Percentiles rank a stretch among this genome's conserved stretches.
phyloP scores from a whole-genome alignment of 2,113 vertebrate genomes.

The Gymnarchus niloticus region DNA sequence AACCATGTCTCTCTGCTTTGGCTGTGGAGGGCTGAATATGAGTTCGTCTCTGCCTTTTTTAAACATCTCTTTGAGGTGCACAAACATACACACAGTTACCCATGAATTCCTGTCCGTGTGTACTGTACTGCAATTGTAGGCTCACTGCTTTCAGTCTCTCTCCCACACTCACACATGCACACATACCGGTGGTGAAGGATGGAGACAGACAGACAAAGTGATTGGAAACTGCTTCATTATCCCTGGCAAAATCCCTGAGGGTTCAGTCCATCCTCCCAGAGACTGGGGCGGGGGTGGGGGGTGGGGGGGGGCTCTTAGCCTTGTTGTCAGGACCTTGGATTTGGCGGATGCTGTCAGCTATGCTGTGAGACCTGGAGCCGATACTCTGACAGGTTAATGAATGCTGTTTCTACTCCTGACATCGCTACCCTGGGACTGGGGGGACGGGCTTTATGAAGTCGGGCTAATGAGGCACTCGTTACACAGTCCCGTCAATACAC shows the following conservation, averaged over 20 bases:
- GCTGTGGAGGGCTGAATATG: not conserved
- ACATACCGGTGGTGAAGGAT: not conserved
- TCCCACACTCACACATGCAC: not conserved
- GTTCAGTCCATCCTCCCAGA: not conserved
- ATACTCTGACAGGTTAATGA: constrained; percentile 32
- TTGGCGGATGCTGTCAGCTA: constrained; percentile 15
- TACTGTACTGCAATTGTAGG: no score
- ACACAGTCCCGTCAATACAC: not conserved
- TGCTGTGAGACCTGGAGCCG: not conserved
- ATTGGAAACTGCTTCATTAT: constrained; percentile 14
- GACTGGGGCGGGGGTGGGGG: not conserved
- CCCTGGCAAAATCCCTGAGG: not conserved
- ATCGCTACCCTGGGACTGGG: not conserved
- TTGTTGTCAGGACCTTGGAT: no score
- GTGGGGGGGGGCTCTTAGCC: no score
- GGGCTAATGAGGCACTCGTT: not conserved
- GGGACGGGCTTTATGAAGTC: not conserved
- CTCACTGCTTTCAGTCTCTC: no score
- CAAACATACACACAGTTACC: not conserved
- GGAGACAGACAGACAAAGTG: constrained; percentile 7
- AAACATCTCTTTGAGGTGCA: not conserved
- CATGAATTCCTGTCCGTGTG: no score
- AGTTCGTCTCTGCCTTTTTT: not conserved
- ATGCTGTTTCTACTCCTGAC: constrained; percentile 12
- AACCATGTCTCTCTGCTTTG: no score